Conservation (phyloP, 2,113 vertebrate species). For the Nanorana parkeri region DNA sequence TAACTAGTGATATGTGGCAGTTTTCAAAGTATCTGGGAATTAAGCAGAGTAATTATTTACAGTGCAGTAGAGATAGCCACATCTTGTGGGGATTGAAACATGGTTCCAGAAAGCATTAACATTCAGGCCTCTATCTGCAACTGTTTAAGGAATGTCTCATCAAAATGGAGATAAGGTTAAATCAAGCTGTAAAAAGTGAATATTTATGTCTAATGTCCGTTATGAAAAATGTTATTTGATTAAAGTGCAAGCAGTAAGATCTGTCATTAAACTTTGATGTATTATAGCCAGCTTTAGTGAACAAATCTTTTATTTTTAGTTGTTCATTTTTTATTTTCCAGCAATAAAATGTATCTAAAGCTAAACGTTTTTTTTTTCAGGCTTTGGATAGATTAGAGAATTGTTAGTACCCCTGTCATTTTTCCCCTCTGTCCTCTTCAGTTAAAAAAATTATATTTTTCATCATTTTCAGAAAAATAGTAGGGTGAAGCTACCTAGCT, state of each 20-base stretch:
- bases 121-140: background rate
- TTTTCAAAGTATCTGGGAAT: conserved; percentile 41
- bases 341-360: too few relatives aligned
- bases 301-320: too few relatives aligned
- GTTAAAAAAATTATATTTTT: too few relatives aligned
- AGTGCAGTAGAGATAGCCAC: background rate
- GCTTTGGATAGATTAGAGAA: too few relatives aligned
- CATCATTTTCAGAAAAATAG: too few relatives aligned
- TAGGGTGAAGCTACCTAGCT: too few relatives aligned
- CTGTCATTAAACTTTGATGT: too few relatives aligned
- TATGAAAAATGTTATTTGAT: background rate
- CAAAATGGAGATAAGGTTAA: conserved; percentile 36
- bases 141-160: conserved; percentile 17
- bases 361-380: too few relatives aligned
- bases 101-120: conserved; percentile 46
- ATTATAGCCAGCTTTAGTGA: too few relatives aligned
- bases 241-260: background rate
- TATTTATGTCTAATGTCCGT: background rate
- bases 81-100: conserved; percentile 30
- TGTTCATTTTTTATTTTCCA: too few relatives aligned
- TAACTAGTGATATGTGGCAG: conserved; percentile 9
- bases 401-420: too few relatives aligned
- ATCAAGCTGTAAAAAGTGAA: conserved; percentile 30
- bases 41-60: conserved; percentile 46
- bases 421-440: too few relatives aligned